phyloP scores from a whole-genome alignment of 2,113 vertebrate genomes.

The Scolopax mira region DNA sequence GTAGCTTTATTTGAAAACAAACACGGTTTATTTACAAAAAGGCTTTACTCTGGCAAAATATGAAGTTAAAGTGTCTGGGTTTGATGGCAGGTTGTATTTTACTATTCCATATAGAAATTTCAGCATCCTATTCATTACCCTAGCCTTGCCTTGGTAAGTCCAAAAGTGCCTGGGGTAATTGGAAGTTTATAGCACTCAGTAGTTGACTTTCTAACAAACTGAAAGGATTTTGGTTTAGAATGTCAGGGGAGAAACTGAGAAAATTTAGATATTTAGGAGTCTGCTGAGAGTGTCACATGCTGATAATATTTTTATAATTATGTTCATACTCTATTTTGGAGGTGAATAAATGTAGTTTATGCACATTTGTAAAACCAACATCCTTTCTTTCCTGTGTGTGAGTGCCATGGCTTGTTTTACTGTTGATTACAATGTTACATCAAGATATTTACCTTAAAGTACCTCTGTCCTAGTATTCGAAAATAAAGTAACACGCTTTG shows the following conservation, averaged over 20 bases:
- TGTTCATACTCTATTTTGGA: neutral
- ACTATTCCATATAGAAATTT: neutral
- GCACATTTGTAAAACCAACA: neutral
- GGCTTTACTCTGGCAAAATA: slow-evolving; percentile 11
- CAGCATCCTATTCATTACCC: neutral
- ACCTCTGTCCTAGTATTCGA: neutral
- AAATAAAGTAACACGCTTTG: neutral
- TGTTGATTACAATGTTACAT: slow-evolving; percentile 4
- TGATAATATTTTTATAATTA: neutral
- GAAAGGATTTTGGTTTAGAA: slow-evolving; percentile 44
- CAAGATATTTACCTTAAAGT: slow-evolving; percentile 4
- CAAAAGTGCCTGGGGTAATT: neutral
- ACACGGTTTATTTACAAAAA: slow-evolving; percentile 37
- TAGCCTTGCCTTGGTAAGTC: neutral
- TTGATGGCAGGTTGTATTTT: slow-evolving; percentile 16
- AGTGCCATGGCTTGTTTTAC: neutral
- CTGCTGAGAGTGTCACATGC: neutral
- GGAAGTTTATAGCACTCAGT: slow-evolving; percentile 6
- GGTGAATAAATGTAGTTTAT: neutral
- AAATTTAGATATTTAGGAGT: slow-evolving; percentile 16
- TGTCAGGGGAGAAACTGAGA: neutral
- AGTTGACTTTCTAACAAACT: neutral
- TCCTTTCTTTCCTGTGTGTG: neutral
- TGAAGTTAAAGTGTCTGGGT: slow-evolving; percentile 23
- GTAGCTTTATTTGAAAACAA: slow-evolving; percentile 39